Percentiles rank a stretch among this genome's conserved stretches.
Conservation (phyloP, 2,888 invertebrate genomes). For the Colostygia pectinataria region DNA sequence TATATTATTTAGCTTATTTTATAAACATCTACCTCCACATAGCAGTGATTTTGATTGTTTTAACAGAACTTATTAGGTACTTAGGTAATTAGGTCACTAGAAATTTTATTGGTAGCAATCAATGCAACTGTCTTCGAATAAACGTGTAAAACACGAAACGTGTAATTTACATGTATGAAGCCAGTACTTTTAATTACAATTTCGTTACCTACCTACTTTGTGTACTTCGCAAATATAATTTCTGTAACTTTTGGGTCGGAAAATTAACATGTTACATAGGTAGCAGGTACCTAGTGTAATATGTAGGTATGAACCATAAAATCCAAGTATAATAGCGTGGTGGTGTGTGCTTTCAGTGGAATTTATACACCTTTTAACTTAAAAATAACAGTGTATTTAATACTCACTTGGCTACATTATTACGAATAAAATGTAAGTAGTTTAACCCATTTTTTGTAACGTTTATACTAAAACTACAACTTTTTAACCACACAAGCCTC, state of each 20-base stretch:
- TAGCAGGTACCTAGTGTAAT: slow-evolving; percentile 21
- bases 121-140: too few species aligned
- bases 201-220: slow-evolving; percentile 10
- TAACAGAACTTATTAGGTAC: too few species aligned
- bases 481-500: too few species aligned
- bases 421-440: too few species aligned
- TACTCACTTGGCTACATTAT: too few species aligned
- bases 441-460: too few species aligned
- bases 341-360: slow-evolving; percentile 24
- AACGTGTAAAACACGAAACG: background rate
- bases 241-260: slow-evolving; percentile 41
- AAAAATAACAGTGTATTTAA: slow-evolving; percentile 18
- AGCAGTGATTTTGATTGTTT: too few species aligned
- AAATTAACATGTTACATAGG: slow-evolving; percentile 40
- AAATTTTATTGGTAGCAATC: too few species aligned
- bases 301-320: slow-evolving; percentile 35
- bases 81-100: too few species aligned
- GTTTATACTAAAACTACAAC: too few species aligned
- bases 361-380: slow-evolving; percentile 26
- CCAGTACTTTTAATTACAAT: slow-evolving; percentile 6
- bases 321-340: slow-evolving; percentile 35
- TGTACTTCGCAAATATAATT: slow-evolving; percentile 36
- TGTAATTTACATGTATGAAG: background rate
- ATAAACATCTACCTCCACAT: too few species aligned
- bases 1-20: too few species aligned